Evolutionary conservation across 1,140 invertebrate species (phyloP).

Genomic region (Rhopalosiphum maidis): DNA sequence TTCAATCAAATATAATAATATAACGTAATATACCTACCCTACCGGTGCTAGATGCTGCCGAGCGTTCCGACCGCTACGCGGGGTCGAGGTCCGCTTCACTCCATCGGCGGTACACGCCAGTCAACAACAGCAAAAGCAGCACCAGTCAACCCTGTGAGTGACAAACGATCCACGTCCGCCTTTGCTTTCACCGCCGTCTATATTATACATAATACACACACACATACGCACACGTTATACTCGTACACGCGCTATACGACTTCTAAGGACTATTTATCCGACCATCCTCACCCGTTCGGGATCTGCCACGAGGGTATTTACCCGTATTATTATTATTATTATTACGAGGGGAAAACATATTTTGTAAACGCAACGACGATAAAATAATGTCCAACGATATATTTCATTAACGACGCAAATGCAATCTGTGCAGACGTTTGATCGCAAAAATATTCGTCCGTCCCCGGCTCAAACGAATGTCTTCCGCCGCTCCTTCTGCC

Average conservation of each 20-base stretch:
- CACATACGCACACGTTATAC: neutral
- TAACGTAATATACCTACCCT: no score
- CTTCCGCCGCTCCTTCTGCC: neutral
- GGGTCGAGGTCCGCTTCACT: neutral
- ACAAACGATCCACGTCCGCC: neutral
- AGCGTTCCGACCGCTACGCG: neutral
- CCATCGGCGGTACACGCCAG: neutral
- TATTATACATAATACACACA: neutral
- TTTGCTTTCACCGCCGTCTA: neutral
- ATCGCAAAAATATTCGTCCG: neutral
- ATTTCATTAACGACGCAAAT: constrained; percentile 1
- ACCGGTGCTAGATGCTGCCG: neutral
- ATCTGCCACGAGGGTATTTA: neutral
- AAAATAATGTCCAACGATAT: constrained; percentile 3
- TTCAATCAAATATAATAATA: neutral
- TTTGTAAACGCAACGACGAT: neutral
- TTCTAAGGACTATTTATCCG: neutral
- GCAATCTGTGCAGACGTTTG: neutral
- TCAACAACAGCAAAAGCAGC: neutral
- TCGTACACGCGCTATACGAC: neutral
- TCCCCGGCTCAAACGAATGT: neutral
- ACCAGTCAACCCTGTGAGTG: neutral
- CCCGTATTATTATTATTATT: constrained; percentile 10
- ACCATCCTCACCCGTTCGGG: neutral
- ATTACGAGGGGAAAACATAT: neutral